Conservation (phyloP, 1,140 invertebrate genomes). For the Gyrodactylus bullatarudis region DNA sequence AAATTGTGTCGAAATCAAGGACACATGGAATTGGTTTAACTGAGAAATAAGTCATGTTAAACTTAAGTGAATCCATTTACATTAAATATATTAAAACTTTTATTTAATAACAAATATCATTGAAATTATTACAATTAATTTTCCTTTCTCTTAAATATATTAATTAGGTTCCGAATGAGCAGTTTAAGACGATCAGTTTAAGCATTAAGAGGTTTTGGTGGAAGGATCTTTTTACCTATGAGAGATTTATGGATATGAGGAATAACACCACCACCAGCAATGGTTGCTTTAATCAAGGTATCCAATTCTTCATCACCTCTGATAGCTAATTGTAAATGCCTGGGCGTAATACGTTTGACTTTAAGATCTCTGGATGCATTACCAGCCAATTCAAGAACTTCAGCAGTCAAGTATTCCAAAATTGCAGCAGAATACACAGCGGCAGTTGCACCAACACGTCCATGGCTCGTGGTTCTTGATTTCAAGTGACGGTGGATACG, state of each 20-base stretch:
- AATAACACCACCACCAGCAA: constrained; percentile 88
- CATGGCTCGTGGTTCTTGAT: constrained; percentile 1
- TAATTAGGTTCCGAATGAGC: no score
- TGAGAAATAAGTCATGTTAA: no score
- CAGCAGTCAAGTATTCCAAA: constrained; percentile 7
- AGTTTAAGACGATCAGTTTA: no score
- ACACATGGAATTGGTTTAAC: no score
- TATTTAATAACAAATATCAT: no score
- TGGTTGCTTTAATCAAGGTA: constrained; percentile 91
- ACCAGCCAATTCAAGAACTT: constrained; percentile 7
- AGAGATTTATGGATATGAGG: constrained; percentile 84
- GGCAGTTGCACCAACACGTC: constrained; percentile 7
- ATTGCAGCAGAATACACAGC: constrained; percentile 8
- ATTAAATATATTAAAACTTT: no score
- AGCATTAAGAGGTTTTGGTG: constrained; percentile 3
- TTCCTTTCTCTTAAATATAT: no score
- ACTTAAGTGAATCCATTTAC: no score
- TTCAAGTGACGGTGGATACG: constrained; percentile 7
- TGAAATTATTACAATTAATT: no score
- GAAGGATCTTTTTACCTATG: constrained; percentile 53
- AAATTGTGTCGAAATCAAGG: no score
- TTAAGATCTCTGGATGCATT: constrained; percentile 5
- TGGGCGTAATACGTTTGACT: constrained; percentile 6
- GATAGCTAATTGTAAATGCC: constrained; percentile 7
- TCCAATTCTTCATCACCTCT: constrained; percentile 24